Evolutionary conservation across 2,113 vertebrate species (phyloP).

Genomic region (Eulemur macaco): DNA sequence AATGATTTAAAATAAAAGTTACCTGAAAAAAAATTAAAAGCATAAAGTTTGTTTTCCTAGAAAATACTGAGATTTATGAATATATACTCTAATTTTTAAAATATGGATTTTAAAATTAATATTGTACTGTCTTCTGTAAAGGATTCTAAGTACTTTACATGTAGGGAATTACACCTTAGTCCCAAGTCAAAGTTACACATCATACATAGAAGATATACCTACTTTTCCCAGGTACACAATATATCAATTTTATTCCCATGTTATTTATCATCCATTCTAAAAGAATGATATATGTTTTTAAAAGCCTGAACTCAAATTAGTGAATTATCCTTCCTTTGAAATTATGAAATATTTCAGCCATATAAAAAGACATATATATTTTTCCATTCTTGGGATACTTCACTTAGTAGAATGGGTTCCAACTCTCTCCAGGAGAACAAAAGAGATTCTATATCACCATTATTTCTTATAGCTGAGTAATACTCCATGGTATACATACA

Average conservation of each 20-base stretch:
- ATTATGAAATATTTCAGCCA: neutral
- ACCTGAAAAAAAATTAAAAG: neutral
- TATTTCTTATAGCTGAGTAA: too few species aligned
- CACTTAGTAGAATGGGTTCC: too few species aligned
- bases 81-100: conserved; percentile 27
- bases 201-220: neutral
- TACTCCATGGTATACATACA: too few species aligned
- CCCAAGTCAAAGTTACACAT: neutral
- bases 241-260: neutral
- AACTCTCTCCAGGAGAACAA: too few species aligned
- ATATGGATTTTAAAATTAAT: neutral
- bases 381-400: too few species aligned
- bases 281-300: neutral
- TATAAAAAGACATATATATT: neutral
- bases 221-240: neutral
- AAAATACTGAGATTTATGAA: conserved; percentile 32
- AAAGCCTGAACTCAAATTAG: neutral
- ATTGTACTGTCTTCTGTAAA: conserved; percentile 30
- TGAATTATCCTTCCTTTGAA: neutral
- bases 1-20: neutral
- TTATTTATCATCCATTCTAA: neutral
- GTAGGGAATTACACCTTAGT: neutral
- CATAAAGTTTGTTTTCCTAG: neutral
- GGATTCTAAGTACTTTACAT: neutral
- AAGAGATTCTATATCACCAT: too few species aligned